Conservation (phyloP, 35 echinoderm and acorn worm genomes). For the Lytechinus pictus region DNA sequence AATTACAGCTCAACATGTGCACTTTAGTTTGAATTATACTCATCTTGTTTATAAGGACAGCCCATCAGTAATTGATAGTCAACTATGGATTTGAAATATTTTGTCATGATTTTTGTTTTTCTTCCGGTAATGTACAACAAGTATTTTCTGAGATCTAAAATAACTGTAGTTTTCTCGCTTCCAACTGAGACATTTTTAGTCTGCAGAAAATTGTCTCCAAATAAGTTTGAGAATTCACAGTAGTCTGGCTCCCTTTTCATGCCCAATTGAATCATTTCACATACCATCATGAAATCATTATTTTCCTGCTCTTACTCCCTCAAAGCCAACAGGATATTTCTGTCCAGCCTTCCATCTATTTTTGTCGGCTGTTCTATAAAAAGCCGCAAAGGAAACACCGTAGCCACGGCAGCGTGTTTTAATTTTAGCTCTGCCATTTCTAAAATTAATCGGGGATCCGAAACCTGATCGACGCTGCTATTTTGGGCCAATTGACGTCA, state of each 20-base stretch:
- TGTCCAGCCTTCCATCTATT: constrained; percentile 5
- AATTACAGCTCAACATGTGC: too few relatives aligned
- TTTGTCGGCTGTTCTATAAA: background rate
- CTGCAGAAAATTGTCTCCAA: background rate
- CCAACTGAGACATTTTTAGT: background rate
- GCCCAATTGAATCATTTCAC: constrained; percentile 34
- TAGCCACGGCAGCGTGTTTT: constrained; percentile 45
- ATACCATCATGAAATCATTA: background rate
- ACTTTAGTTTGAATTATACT: too few relatives aligned
- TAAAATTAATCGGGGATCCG: constrained; percentile 53
- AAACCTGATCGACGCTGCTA: constrained; percentile 53
- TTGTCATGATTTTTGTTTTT: background rate
- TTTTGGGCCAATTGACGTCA: constrained; percentile 53
- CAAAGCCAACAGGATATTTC: constrained; percentile 32
- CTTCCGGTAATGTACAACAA: background rate
- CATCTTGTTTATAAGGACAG: too few relatives aligned
- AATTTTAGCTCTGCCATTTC: constrained; percentile 57
- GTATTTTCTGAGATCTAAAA: background rate
- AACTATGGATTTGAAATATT: too few relatives aligned
- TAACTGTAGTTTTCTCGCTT: background rate
- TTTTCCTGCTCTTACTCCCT: constrained; percentile 1
- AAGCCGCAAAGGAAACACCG: constrained; percentile 33
- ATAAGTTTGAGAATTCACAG: background rate
- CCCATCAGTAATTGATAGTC: too few relatives aligned
- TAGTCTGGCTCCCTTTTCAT: constrained; percentile 24